Base-by-base conservation (phyloP, 2,113 vertebrate species). In the Oreotragus oreotragus region DNA sequence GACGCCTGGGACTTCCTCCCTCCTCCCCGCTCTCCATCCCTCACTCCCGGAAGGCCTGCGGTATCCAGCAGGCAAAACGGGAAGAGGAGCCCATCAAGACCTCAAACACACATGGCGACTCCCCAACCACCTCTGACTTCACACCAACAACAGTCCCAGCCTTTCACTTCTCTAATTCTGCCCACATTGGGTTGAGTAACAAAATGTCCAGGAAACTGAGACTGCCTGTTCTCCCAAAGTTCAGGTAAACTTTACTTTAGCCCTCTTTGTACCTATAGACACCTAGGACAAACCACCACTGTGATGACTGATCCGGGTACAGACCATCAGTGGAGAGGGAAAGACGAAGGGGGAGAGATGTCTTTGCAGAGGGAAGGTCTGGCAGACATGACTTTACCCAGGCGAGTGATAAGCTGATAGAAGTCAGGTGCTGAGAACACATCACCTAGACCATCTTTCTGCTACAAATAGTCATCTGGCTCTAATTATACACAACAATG, bases 51-150 rank as follows among this genome's bases (percentile, higher is more conserved):
- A 6, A 87, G 47, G 55, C 51, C 47, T 30, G 13, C 1, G 17
- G 30, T 39, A 86, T 36, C 21, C 55, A 7, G 23, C 2, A 2
- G 16, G 64, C 23, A 15, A 27, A 28, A 87, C 1, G 3, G 30
- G 21, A 66, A 33, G 0, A 57, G 79, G 49, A 55, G 5, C 25
- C 28, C 8, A 8, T 6, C 19, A 3, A 0, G 1, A 60, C 43
- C 73, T 53, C 43, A 36, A 19, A 60, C 8, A 51, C 16, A 94
- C 45, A 64, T 1, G 66, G 0, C 7, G 3, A 85, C 21, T 53
- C 27, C 27, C 49, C 2, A 2, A 2, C 3, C 9, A 23, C 11
- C 77, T 19, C 49, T n/a, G 16, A 19, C 33, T 23, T 89, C 84
- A 79, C 49, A 14, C 1, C 8, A 36, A 36, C 27, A 55, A 15